Conservation (phyloP, 2,888 invertebrate genomes). For the Hemaris fuciformis region DNA sequence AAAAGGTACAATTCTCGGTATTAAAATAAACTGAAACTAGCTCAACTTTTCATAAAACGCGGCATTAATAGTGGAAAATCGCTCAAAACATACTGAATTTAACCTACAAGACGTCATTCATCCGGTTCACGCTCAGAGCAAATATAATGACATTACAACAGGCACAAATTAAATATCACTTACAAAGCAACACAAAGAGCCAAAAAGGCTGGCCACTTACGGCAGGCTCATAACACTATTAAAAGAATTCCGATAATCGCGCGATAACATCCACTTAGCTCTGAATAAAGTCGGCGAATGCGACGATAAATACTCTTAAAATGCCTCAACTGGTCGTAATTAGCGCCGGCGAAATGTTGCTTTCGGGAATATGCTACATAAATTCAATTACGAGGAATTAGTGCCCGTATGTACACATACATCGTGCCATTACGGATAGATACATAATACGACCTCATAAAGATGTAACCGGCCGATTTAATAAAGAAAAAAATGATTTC, state of each 20-base stretch:
- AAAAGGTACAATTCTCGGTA: no score
- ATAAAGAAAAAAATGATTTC: no score
- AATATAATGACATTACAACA: no score
- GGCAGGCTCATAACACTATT: conserved; percentile 4
- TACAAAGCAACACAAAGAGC: background rate
- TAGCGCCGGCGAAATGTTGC: conserved; percentile 39
- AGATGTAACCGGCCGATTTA: no score
- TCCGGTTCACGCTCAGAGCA: no score
- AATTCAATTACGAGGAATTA: conserved; percentile 3
- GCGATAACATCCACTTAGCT: conserved; percentile 44
- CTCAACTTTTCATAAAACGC: no score
- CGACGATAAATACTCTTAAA: conserved; percentile 64
- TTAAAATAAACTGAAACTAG: no score
- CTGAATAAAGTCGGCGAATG: conserved; percentile 51
- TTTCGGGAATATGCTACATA: background rate
- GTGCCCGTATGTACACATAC: background rate
- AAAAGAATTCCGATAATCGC: conserved; percentile 39
- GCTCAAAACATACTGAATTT: no score
- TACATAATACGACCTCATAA: background rate
- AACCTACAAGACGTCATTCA: no score
- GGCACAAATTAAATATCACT: background rate
- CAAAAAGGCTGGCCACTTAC: background rate
- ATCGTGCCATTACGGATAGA: background rate
- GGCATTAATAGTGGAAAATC: no score
- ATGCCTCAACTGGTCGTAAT: conserved; percentile 60